Conservation (phyloP, 64 coral and sea anemone species). For the Dendronephthya gigantea region DNA sequence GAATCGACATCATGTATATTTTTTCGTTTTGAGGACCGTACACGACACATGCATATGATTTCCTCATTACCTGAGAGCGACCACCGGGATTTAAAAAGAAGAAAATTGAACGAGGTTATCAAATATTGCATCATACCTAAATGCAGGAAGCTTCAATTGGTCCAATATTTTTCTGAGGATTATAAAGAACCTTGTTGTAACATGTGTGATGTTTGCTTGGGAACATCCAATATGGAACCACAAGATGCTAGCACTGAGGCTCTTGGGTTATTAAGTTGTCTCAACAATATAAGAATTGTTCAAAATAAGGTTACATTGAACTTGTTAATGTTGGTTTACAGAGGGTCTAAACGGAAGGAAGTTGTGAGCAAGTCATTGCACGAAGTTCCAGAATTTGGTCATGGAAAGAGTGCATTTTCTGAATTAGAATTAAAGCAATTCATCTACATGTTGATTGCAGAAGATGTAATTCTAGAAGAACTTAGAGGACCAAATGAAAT, state of each 20-base stretch:
- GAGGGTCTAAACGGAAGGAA: too few relatives aligned
- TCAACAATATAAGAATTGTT: not conserved
- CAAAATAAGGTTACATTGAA: not conserved
- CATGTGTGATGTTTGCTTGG: not conserved
- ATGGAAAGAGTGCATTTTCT: slow-evolving; percentile 8
- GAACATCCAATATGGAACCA: not conserved
- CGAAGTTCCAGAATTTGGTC: not conserved
- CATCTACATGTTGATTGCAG: slow-evolving; percentile 9
- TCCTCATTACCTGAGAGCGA: not conserved
- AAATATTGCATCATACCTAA: not conserved
- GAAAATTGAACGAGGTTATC: not conserved
- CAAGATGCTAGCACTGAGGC: not conserved
- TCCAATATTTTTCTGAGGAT: not conserved
- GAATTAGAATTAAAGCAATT: not conserved
- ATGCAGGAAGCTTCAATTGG: not conserved
- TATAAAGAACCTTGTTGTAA: not conserved
- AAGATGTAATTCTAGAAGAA: slow-evolving; percentile 3
- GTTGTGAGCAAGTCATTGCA: too few relatives aligned
- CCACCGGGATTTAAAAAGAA: not conserved
- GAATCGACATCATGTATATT: not conserved
- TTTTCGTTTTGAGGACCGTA: not conserved
- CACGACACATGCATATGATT: not conserved
- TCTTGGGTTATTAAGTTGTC: not conserved
- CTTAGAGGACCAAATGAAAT: not conserved
- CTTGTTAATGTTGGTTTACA: not conserved